Percentiles rank a stretch among this genome's conserved stretches.
These are phyloP conservation scores for Ovibos moschatus DNA, from an alignment of 2,113 vertebrate species.

Conservation along the genomic window DNA sequence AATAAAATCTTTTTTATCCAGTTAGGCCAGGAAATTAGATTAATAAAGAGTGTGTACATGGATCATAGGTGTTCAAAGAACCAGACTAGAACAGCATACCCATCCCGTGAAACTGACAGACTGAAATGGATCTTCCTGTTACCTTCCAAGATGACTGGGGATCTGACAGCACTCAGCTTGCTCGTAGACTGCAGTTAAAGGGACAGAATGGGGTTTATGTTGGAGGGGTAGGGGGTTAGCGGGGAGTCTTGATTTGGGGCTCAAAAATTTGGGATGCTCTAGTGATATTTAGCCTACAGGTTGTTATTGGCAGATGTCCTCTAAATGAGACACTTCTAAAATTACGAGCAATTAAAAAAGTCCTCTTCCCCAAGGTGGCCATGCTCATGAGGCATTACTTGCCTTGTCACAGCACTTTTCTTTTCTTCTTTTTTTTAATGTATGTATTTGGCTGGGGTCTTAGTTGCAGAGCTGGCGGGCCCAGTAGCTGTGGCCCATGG, in stretches of 20 bases:
- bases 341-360: neutral
- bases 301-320: neutral
- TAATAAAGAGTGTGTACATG: neutral
- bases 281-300: neutral
- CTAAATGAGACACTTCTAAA: neutral
- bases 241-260: neutral
- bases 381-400: neutral
- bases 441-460: neutral
- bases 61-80: neutral
- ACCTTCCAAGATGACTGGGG: neutral
- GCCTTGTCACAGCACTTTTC: neutral
- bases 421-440: neutral
- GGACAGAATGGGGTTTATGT: neutral
- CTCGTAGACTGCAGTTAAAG: neutral
- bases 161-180: neutral
- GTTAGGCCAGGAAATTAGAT: neutral
- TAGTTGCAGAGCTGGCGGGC: neutral
- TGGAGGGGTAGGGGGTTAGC: fast-evolving
- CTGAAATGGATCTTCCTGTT: neutral
- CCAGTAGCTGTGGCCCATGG: neutral
- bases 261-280: neutral
- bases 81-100: neutral
- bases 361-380: neutral
- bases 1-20: neutral
- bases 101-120: neutral